phyloP scores from a whole-genome alignment of 2,888 invertebrate species.

The Caenorhabditis becei region DNA sequence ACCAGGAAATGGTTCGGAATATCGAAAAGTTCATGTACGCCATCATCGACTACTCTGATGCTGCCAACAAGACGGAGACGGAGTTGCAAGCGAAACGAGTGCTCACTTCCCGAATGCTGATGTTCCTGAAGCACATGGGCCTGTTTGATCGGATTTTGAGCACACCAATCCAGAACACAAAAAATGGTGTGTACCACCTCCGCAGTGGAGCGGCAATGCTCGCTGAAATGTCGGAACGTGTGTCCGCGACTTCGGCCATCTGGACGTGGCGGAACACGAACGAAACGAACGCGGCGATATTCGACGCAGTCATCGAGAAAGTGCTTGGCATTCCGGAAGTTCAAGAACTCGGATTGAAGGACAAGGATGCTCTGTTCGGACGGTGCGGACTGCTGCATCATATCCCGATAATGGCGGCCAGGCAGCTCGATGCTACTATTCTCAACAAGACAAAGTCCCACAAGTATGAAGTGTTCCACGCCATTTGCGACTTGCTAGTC shows the following conservation, averaged over 20 bases:
- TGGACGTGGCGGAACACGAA: conserved; percentile 44
- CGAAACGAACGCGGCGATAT: conserved; percentile 34
- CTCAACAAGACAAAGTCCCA: conserved; percentile 16
- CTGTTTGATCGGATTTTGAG: conserved; percentile 25
- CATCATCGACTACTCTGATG: conserved; percentile 58
- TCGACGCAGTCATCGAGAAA: conserved; percentile 42
- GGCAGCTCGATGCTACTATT: conserved; percentile 29
- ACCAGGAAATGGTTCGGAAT: conserved; percentile 35
- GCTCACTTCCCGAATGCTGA: conserved; percentile 38
- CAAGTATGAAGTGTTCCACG: conserved; percentile 42
- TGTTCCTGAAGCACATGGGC: conserved; percentile 59
- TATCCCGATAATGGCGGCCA: conserved; percentile 40
- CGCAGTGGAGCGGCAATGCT: conserved; percentile 20
- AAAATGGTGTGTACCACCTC: neutral
- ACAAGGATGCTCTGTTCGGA: conserved; percentile 56
- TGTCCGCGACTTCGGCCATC: conserved; percentile 35
- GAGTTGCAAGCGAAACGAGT: conserved; percentile 58
- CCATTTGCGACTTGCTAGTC: conserved; percentile 44
- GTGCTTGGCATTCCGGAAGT: conserved; percentile 38
- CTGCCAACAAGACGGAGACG: conserved; percentile 55
- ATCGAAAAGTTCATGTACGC: conserved; percentile 47
- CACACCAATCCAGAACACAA: neutral
- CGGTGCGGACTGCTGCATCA: conserved; percentile 38
- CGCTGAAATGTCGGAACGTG: conserved; percentile 52
- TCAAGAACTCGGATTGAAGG: conserved; percentile 46